Evolutionary conservation across 2,113 vertebrate species (phyloP).

Genomic region (Platysternon megacephalum): DNA sequence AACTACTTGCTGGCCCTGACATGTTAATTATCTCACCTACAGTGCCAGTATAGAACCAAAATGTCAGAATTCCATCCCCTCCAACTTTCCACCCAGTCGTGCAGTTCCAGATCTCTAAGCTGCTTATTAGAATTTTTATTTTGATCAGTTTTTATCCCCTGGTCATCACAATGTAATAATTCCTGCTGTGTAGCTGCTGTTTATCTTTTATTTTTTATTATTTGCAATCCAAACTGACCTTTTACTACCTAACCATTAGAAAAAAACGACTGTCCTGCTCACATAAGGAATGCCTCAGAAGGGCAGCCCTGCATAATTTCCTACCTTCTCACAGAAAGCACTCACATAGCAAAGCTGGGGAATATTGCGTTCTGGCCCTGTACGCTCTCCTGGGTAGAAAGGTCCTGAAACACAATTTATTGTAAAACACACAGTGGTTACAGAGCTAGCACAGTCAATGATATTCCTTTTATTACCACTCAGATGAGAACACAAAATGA

Average conservation of each 20-base stretch:
- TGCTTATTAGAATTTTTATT: background rate
- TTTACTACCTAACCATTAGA: constrained; percentile 46
- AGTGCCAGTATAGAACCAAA: background rate
- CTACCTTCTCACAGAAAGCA: constrained; percentile 13
- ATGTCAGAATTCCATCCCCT: background rate
- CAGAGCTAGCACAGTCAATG: constrained; percentile 77
- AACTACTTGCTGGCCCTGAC: background rate
- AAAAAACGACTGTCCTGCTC: constrained; percentile 59
- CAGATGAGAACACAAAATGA: constrained; percentile 84
- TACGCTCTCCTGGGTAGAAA: constrained; percentile 74
- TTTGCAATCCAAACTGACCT: constrained; percentile 27
- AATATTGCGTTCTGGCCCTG: constrained; percentile 69
- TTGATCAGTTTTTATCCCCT: background rate
- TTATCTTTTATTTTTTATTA: background rate
- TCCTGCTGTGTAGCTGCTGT: background rate
- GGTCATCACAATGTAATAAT: background rate
- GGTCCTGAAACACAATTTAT: constrained; percentile 81
- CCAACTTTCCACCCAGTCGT: background rate
- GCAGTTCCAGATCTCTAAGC: background rate
- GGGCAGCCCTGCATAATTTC: constrained; percentile 43
- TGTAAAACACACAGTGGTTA: constrained; percentile 82
- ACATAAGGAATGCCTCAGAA: constrained; percentile 23
- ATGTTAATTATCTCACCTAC: too few relatives aligned
- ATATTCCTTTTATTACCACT: constrained; percentile 84
- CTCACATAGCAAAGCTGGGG: constrained; percentile 52